Evolutionary conservation across 2,888 invertebrate species (phyloP).

Genomic region (Orthonevra nobilis): DNA sequence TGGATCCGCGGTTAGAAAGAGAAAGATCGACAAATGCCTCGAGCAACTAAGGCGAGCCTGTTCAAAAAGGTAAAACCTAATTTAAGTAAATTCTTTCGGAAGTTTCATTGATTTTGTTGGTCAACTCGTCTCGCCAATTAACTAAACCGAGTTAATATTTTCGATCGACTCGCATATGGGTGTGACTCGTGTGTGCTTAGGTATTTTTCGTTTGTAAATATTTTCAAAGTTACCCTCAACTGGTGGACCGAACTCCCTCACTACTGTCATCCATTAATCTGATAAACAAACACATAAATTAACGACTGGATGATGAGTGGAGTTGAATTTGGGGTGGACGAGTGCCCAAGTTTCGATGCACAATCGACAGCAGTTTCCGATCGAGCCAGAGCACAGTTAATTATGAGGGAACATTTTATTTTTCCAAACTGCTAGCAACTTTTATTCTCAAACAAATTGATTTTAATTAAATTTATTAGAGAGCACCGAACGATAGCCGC

Average conservation of each 20-base stretch:
- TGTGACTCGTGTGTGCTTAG: constrained; percentile 7
- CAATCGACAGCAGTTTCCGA: constrained; percentile 44
- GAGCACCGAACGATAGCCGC: constrained; percentile 49
- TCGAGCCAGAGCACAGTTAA: constrained; percentile 45
- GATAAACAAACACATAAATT: constrained; percentile 61
- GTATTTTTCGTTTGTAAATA: constrained; percentile 1
- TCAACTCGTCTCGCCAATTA: neutral
- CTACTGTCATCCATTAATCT: constrained; percentile 52
- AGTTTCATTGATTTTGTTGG: neutral
- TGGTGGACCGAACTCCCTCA: constrained; percentile 16
- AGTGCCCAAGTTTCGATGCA: constrained; percentile 21
- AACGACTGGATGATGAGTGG: constrained; percentile 14
- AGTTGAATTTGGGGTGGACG: neutral
- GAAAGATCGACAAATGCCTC: constrained; percentile 59
- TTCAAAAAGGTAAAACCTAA: constrained; percentile 27
- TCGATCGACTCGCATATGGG: constrained; percentile 6
- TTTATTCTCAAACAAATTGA: constrained; percentile 60
- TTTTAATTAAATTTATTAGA: constrained; percentile 65
- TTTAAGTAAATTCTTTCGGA: too few species aligned
- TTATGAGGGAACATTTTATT: constrained; percentile 26
- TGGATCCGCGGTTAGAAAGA: constrained; percentile 48
- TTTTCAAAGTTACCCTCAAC: constrained; percentile 6
- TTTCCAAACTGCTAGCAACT: constrained; percentile 2
- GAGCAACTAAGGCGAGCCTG: constrained; percentile 29
- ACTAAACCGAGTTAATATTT: constrained; percentile 35